Evolutionary conservation across 2,888 invertebrate genomes (phyloP).

Genomic region (Spisula solida): DNA sequence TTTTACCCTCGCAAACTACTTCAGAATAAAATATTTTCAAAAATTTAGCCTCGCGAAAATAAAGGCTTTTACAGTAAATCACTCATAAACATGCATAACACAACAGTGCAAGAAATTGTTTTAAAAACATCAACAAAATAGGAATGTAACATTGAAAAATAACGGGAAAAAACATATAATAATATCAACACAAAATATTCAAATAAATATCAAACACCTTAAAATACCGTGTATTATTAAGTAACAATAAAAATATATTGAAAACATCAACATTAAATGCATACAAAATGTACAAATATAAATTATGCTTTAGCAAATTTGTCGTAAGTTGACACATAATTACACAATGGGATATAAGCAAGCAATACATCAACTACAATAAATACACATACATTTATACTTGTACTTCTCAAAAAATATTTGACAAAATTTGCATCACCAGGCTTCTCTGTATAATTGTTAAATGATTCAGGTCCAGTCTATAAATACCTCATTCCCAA

Average conservation of each 20-base stretch:
- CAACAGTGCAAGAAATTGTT: too few species aligned
- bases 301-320: background rate
- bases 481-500: too few species aligned
- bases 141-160: constrained; percentile 16
- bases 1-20: too few species aligned
- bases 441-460: too few species aligned
- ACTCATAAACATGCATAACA: too few species aligned
- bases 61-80: too few species aligned
- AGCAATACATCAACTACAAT: background rate
- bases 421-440: too few species aligned
- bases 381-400: background rate
- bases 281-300: background rate
- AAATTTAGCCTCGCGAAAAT: too few species aligned
- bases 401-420: too few species aligned
- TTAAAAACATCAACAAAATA: too few species aligned
- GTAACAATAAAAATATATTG: background rate
- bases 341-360: background rate
- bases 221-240: background rate
- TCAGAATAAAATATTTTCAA: too few species aligned
- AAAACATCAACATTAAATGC: background rate
- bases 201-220: background rate
- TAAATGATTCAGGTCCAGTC: too few species aligned
- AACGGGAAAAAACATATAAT: background rate
- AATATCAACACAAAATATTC: constrained; percentile 14
- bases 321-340: background rate